Evolutionary conservation across 2,888 invertebrate genomes (phyloP).

Genomic region (Caenorhabditis sp.): DNA sequence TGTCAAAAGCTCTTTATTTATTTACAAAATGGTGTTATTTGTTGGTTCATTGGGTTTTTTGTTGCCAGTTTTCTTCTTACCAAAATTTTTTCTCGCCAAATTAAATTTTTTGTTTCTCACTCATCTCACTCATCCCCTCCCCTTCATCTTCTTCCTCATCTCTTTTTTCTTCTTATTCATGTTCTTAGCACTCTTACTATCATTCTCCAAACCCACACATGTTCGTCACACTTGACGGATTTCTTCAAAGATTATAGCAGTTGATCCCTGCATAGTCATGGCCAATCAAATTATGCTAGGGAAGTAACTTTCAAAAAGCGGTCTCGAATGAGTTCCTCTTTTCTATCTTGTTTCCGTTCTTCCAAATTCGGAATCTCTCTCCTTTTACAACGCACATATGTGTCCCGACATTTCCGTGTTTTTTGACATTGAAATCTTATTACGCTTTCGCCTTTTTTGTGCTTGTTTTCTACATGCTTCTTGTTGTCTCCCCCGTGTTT

Average conservation of each 20-base stretch:
- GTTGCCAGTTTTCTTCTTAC: slow-evolving; percentile 4
- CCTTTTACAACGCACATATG: slow-evolving; percentile 2
- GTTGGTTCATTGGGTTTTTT: no score
- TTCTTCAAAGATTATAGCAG: slow-evolving; percentile 39
- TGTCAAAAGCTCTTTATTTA: no score
- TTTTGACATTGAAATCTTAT: slow-evolving; percentile 30
- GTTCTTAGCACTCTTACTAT: slow-evolving; percentile 32
- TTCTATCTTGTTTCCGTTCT: slow-evolving; percentile 8
- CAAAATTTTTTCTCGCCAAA: slow-evolving; percentile 12
- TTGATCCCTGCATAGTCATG: slow-evolving; percentile 13
- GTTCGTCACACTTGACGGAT: slow-evolving; percentile 58
- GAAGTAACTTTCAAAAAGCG: not conserved
- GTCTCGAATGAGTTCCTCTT: not conserved
- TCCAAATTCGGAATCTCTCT: not conserved
- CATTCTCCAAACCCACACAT: slow-evolving; percentile 34
- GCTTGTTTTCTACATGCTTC: not conserved
- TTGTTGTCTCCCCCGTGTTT: not conserved
- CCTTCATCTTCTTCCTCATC: slow-evolving; percentile 7
- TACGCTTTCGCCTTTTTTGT: slow-evolving; percentile 13
- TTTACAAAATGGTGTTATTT: no score
- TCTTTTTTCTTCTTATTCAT: slow-evolving; percentile 14
- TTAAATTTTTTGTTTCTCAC: slow-evolving; percentile 10
- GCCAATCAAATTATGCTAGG: not conserved
- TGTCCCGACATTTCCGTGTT: slow-evolving; percentile 25
- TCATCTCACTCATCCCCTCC: not conserved